Evolutionary conservation across 2,113 vertebrate genomes (phyloP).

Genomic region (Chiloscyllium plagiosum): DNA sequence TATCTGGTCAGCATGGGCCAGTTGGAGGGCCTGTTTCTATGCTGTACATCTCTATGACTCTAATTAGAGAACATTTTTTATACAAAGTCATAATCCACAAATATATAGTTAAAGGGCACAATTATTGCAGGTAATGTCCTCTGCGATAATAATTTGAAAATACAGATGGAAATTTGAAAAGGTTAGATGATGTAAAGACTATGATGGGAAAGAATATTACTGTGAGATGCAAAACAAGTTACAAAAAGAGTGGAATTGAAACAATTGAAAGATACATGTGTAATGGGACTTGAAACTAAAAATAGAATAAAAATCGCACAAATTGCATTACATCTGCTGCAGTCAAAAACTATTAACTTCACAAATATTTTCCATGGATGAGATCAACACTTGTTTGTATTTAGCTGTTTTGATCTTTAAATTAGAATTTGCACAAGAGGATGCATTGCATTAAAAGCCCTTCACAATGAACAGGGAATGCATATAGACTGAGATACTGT

Average conservation of each 20-base stretch:
- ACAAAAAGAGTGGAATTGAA: background rate
- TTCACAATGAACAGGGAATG: background rate
- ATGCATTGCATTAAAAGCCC: background rate
- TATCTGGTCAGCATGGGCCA: no score
- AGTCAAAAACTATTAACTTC: background rate
- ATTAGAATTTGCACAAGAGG: background rate
- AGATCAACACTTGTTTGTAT: background rate
- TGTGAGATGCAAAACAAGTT: background rate
- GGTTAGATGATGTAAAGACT: background rate
- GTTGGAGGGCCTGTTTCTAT: no score
- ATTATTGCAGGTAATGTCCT: background rate
- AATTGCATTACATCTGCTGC: background rate
- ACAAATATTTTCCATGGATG: background rate
- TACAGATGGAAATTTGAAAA: background rate
- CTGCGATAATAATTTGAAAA: background rate
- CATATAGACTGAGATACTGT: background rate
- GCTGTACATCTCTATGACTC: no score
- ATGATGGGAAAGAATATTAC: background rate
- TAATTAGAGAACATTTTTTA: background rate
- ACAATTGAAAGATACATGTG: background rate
- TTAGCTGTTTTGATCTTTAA: background rate
- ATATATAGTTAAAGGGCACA: background rate
- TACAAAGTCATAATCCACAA: background rate
- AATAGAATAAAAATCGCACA: background rate
- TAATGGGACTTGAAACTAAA: background rate